Base-by-base conservation (phyloP, 2,888 invertebrate species). In the Zygothrica quintamaculata region DNA sequence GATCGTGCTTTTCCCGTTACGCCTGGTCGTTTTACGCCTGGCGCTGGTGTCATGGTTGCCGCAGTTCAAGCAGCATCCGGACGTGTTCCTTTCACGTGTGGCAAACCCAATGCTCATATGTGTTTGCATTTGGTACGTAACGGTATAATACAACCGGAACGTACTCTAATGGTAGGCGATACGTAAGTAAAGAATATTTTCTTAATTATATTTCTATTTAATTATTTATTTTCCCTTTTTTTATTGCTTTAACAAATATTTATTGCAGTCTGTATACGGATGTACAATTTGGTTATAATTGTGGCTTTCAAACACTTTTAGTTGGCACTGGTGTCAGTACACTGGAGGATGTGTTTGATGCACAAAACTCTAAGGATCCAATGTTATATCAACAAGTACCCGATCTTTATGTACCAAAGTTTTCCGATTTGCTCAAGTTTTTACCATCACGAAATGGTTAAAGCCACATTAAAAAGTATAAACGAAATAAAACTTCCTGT, bases 221-320 rank as follows among this genome's bases (percentile, higher is more conserved):
- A n/a, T n/a, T n/a, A n/a, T n/a, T n/a, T n/a, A n/a, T n/a, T n/a
- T n/a, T n/a, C n/a, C n/a, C n/a, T n/a, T n/a, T n/a, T n/a, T n/a
- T n/a, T n/a, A n/a, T n/a, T n/a, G n/a, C n/a, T n/a, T n/a, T n/a
- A n/a, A n/a, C n/a, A n/a, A n/a, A n/a, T n/a, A 9, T 11, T 5
- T 0, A 9, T 3, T 15, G n/a, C 8, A 79, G 79, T 1, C 11
- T 76, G 11, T 42, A 59, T 7, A 84, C 81, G 0, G 81, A 82
- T 7, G 69, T 82, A 3, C 71, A 60, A 4, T 69, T 82, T 16
- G 81, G 81, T 11, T 77, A 84, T 8, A 72, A 82, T 12, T 84
- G 80, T 11, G 84, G 80, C 40, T 82, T 82, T 34, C 80, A 80
- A 9, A 82, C 81, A 0, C 43, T 82, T 0, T 11, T 82, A 8